phyloP scores from a whole-genome alignment of 2,888 invertebrate genomes.

The Cloeon dipterum region DNA sequence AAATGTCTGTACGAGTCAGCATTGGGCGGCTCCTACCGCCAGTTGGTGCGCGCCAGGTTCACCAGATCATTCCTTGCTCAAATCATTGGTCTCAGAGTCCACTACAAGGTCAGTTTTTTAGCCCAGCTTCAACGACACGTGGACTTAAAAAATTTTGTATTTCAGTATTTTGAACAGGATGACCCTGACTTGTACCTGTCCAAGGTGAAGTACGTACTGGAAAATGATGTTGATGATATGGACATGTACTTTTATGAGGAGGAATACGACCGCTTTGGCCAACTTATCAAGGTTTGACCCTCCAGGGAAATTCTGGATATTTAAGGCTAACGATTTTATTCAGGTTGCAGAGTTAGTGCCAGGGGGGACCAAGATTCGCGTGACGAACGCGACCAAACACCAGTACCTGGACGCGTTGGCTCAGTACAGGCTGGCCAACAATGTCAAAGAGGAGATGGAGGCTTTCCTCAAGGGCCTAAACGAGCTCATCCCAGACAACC shows the following conservation, averaged over 20 bases:
- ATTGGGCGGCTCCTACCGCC: constrained; percentile 68
- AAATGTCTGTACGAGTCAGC: constrained; percentile 89
- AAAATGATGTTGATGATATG: constrained; percentile 68
- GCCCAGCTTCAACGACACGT: too few species aligned
- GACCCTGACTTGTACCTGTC: constrained; percentile 81
- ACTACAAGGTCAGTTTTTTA: constrained; percentile 47
- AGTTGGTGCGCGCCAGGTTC: constrained; percentile 73
- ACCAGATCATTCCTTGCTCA: constrained; percentile 84
- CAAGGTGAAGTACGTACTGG: constrained; percentile 82
- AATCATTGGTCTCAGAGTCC: constrained; percentile 77
- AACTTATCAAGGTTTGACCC: constrained; percentile 35
- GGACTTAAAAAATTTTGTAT: background rate
- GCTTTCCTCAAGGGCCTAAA: constrained; percentile 77
- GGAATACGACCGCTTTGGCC: constrained; percentile 56
- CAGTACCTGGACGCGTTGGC: constrained; percentile 75
- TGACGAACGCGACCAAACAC: constrained; percentile 50
- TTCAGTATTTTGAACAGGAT: constrained; percentile 81
- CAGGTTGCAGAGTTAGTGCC: constrained; percentile 56
- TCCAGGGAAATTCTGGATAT: background rate
- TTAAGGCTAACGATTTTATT: background rate
- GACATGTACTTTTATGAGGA: constrained; percentile 80
- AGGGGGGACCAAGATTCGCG: constrained; percentile 48
- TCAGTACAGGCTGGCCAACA: constrained; percentile 64
- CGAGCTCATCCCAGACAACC: constrained; percentile 76
- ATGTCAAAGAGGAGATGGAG: constrained; percentile 61